A percentile compares a stretch with the other conserved stretches of the same genome.
These are phyloP conservation scores for Pseudomyrmex sp. DNA, from an alignment of 1,140 invertebrate genomes.

Conservation along the genomic window DNA sequence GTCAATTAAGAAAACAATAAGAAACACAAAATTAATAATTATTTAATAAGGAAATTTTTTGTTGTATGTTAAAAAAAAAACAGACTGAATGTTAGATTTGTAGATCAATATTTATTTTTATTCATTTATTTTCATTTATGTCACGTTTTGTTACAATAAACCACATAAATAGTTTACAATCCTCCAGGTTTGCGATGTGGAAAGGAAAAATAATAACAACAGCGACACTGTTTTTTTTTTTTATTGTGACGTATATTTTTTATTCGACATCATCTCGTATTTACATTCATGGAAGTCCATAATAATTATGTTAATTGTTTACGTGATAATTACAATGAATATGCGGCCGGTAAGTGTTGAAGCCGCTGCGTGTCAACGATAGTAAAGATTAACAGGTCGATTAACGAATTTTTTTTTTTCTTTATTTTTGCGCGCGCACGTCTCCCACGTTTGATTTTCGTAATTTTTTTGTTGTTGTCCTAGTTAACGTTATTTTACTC, in stretches of 20 bases:
- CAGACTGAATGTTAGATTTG: too few relatives aligned
- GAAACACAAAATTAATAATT: too few relatives aligned
- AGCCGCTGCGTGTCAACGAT: slow-evolving; percentile 66
- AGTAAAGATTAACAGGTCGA: slow-evolving; percentile 72
- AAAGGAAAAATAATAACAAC: background rate
- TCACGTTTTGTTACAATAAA: too few relatives aligned
- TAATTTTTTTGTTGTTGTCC: slow-evolving; percentile 1
- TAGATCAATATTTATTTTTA: too few relatives aligned
- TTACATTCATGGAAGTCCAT: slow-evolving; percentile 80
- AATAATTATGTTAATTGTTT: slow-evolving; percentile 81
- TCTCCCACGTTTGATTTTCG: background rate
- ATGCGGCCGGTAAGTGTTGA: slow-evolving; percentile 66
- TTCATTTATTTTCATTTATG: too few relatives aligned
- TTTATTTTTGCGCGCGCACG: background rate
- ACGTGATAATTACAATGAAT: slow-evolving; percentile 83
- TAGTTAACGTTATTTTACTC: slow-evolving; percentile 59
- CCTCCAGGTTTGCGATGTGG: background rate
- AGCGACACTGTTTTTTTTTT: too few relatives aligned
- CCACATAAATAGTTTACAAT: too few relatives aligned
- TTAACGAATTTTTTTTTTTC: slow-evolving; percentile 62
- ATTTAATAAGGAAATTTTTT: too few relatives aligned
- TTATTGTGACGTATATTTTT: slow-evolving; percentile 79
- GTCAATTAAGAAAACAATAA: too few relatives aligned
- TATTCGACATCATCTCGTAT: slow-evolving; percentile 84
- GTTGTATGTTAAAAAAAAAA: too few relatives aligned